Evolutionary conservation across 2,888 invertebrate species (phyloP).

Genomic region (Pseudolycoriella hygida): DNA sequence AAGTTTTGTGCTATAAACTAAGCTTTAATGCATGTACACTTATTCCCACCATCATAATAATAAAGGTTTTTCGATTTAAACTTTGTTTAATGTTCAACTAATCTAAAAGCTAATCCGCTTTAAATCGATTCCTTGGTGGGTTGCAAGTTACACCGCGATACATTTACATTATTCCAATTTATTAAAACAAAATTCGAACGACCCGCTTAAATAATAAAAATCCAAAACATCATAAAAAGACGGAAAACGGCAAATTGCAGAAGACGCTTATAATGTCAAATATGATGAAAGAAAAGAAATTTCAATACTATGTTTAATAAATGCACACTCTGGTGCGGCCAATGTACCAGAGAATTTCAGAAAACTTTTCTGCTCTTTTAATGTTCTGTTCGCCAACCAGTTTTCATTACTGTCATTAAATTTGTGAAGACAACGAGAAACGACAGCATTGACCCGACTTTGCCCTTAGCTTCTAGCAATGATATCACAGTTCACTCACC

Average conservation of each 20-base stretch:
- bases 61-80: too few relatives aligned
- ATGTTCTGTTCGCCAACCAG: neutral
- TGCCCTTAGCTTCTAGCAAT: neutral
- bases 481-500: neutral
- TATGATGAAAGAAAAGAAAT: neutral
- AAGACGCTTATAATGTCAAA: neutral
- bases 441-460: constrained; percentile 1
- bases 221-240: neutral
- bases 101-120: neutral
- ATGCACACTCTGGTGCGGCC: neutral
- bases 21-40: too few relatives aligned
- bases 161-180: neutral
- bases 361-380: neutral
- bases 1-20: too few relatives aligned
- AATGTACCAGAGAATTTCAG: neutral
- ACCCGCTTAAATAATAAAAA: neutral
- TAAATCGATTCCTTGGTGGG: neutral
- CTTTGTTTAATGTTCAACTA: neutral
- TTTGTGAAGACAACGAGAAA: neutral
- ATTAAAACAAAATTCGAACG: neutral
- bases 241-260: neutral
- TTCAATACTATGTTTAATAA: neutral
- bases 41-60: too few relatives aligned
- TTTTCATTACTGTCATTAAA: constrained; percentile 3
- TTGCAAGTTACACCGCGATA: too few relatives aligned